Evolutionary conservation across 2,797 vertebrate species (phyloP).

Genomic region (Myotis findleyi): DNA sequence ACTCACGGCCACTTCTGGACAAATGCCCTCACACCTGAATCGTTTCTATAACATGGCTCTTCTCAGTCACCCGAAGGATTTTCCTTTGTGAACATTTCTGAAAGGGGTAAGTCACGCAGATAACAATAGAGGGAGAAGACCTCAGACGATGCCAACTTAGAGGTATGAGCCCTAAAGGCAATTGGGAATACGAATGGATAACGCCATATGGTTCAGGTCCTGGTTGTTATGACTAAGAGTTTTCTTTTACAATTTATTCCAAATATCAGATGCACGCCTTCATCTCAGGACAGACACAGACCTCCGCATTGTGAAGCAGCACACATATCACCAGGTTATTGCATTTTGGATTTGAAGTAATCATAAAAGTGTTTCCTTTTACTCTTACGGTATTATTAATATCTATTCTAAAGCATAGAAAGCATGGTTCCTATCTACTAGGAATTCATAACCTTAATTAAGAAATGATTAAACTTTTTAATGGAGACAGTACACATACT

Average conservation of each 20-base stretch:
- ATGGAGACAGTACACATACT: not conserved
- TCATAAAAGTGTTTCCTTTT: not conserved
- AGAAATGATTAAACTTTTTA: conserved; percentile 26
- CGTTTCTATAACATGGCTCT: not conserved
- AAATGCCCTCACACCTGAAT: not conserved
- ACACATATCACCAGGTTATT: not conserved
- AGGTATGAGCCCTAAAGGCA: not conserved
- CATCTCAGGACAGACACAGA: not conserved
- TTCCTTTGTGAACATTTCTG: conserved; percentile 37
- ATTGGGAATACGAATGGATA: not conserved
- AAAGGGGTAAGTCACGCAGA: not conserved
- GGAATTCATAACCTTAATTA: conserved; percentile 43
- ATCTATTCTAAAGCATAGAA: conserved; percentile 25
- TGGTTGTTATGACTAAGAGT: not conserved
- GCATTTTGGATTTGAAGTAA: not conserved
- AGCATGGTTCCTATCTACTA: not conserved
- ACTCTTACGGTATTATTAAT: not conserved
- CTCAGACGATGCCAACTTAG: not conserved
- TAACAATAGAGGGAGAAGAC: conserved; percentile 4
- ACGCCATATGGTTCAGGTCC: not conserved
- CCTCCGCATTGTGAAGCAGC: not conserved
- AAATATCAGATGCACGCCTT: not conserved
- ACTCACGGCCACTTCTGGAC: not conserved
- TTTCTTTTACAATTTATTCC: not conserved
- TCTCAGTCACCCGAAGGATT: not conserved